phyloP scores from a whole-genome alignment of 1,140 invertebrate genomes.

The Penaeus indicus region DNA sequence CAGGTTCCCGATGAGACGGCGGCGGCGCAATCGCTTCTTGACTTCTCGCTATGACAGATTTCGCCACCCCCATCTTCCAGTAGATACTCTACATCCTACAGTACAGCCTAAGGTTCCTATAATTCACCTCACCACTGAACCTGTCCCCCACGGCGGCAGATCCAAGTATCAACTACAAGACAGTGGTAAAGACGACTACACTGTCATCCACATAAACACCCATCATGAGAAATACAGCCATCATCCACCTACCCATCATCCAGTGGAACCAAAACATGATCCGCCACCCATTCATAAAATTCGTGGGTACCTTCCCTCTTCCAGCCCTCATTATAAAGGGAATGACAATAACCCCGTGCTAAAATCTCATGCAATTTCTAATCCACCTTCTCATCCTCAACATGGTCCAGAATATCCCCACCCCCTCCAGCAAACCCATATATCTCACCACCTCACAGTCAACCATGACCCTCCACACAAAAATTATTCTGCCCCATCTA shows the following conservation, averaged over 20 bases:
- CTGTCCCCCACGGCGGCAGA: background rate
- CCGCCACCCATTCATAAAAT: background rate
- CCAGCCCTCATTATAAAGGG: conserved; percentile 1
- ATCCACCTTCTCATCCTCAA: background rate
- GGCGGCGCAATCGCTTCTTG: too few species aligned
- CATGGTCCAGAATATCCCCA: background rate
- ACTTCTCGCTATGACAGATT: too few species aligned
- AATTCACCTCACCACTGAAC: conserved; percentile 8
- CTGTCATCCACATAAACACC: background rate
- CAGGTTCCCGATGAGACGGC: too few species aligned
- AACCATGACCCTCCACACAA: too few species aligned
- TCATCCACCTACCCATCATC: background rate
- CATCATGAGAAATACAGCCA: background rate
- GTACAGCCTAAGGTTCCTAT: background rate
- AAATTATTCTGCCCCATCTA: background rate
- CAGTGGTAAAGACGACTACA: background rate
- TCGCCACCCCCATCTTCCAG: background rate
- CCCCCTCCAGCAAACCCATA: background rate
- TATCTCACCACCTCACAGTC: background rate
- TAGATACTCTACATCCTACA: background rate
- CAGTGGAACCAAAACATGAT: background rate
- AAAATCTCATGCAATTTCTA: background rate
- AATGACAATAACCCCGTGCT: background rate
- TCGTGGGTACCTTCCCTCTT: conserved; percentile 17
- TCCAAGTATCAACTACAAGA: background rate